Conservation (phyloP, 2,888 invertebrate species). For the Polymixis flavicincta region DNA sequence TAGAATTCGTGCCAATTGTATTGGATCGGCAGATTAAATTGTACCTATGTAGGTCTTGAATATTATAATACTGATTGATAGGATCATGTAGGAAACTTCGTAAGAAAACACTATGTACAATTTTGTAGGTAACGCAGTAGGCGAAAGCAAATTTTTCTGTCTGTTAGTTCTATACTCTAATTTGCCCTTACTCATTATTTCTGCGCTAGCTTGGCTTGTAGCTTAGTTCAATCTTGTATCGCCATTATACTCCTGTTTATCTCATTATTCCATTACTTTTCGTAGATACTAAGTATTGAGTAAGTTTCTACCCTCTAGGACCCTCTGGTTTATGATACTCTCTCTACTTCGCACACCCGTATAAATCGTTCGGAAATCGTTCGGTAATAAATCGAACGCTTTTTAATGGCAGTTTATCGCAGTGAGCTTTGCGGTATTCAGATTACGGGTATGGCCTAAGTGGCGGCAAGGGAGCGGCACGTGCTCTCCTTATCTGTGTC, state of each 20-base stretch:
- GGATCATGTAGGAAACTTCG: not conserved
- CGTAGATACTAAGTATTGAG: slow-evolving; percentile 49
- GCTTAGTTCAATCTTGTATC: slow-evolving; percentile 9
- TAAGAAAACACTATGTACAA: not conserved
- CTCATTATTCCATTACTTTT: slow-evolving; percentile 53
- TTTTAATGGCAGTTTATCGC: slow-evolving; percentile 90
- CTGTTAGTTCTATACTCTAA: not conserved
- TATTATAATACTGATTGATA: not conserved
- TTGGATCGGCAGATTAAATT: not conserved
- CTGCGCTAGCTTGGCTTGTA: not conserved
- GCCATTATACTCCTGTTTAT: slow-evolving; percentile 34
- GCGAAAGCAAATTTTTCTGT: not conserved
- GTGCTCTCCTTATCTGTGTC: slow-evolving; percentile 88
- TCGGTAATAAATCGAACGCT: slow-evolving; percentile 90
- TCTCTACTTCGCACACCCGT: slow-evolving; percentile 67
- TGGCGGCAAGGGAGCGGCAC: slow-evolving; percentile 88
- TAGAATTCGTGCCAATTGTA: not conserved
- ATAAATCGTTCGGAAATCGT: slow-evolving; percentile 88
- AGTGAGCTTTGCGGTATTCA: slow-evolving; percentile 90
- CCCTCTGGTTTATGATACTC: slow-evolving; percentile 65
- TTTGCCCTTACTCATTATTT: not conserved
- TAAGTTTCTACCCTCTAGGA: slow-evolving; percentile 59
- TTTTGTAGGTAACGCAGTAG: not conserved
- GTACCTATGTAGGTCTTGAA: slow-evolving; percentile 9
- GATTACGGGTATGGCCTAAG: slow-evolving; percentile 87